Conservation (phyloP, 2,888 invertebrate genomes). For the Hoplodrina blanda region DNA sequence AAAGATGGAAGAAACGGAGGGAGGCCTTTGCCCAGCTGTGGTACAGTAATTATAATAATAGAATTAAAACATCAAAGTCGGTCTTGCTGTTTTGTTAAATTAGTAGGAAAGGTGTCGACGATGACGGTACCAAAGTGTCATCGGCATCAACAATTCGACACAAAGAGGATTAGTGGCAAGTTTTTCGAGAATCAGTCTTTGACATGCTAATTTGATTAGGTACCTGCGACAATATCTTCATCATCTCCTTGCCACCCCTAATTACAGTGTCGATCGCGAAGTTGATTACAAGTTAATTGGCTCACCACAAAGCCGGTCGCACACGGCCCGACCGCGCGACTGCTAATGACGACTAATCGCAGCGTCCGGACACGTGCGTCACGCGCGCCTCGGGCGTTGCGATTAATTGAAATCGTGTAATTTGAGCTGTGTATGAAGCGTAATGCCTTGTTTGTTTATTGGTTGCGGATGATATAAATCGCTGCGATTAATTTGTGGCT, state of each 20-base stretch:
- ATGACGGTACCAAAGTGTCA: neutral
- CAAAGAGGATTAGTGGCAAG: too few relatives aligned
- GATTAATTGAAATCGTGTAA: slow-evolving; percentile 64
- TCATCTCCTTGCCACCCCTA: slow-evolving; percentile 45
- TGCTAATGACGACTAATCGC: slow-evolving; percentile 62
- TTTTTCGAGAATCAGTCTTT: neutral
- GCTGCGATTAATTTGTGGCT: slow-evolving; percentile 46
- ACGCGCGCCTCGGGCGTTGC: slow-evolving; percentile 55
- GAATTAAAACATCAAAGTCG: too few relatives aligned
- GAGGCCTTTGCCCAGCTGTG: too few relatives aligned
- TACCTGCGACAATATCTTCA: slow-evolving; percentile 5
- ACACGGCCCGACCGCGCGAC: slow-evolving; percentile 48
- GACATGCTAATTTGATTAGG: neutral
- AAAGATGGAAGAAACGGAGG: too few relatives aligned
- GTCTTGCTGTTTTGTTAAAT: too few relatives aligned
- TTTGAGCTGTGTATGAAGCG: slow-evolving; percentile 54
- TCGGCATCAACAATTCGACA: neutral
- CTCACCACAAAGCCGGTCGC: slow-evolving; percentile 43
- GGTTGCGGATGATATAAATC: slow-evolving; percentile 51
- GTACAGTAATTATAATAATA: too few relatives aligned
- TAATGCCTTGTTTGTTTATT: slow-evolving; percentile 59
- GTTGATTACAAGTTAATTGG: slow-evolving; percentile 65
- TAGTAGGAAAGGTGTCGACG: neutral
- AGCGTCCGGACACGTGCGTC: slow-evolving; percentile 54
- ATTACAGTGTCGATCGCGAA: slow-evolving; percentile 57